These are phyloP conservation scores for Zoroaster sp. DNA, from an alignment of 53 echinoderm and acorn worm species.

Conservation along the genomic window DNA sequence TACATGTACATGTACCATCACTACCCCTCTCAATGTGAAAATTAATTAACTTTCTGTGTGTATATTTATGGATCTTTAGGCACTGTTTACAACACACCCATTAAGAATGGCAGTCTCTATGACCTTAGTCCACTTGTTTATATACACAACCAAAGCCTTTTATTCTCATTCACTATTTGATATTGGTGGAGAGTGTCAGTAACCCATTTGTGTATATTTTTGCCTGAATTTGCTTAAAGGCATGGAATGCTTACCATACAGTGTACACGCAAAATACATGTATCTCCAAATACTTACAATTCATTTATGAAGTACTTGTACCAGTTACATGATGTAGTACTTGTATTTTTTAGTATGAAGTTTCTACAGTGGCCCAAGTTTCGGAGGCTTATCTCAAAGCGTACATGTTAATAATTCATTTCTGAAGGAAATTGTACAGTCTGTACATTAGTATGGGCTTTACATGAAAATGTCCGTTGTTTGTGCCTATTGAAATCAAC, in stretches of 20 bases:
- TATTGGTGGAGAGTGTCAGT: background rate
- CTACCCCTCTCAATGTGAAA: background rate
- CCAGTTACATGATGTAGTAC: too few relatives aligned
- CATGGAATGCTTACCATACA: background rate
- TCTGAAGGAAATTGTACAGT: too few relatives aligned
- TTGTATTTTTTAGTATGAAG: too few relatives aligned
- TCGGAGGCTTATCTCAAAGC: too few relatives aligned
- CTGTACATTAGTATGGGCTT: too few relatives aligned
- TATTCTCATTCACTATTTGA: background rate
- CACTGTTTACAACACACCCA: background rate
- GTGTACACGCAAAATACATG: slow-evolving; percentile 7
- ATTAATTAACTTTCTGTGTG: slow-evolving; percentile 24
- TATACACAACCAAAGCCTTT: slow-evolving; percentile 34
- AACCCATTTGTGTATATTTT: slow-evolving; percentile 37
- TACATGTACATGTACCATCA: too few relatives aligned
- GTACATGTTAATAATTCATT: too few relatives aligned
- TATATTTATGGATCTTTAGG: background rate
- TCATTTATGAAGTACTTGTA: background rate
- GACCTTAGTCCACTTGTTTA: background rate
- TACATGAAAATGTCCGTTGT: too few relatives aligned
- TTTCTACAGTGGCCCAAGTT: too few relatives aligned
- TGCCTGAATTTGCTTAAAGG: slow-evolving; percentile 1
- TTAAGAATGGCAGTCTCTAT: background rate
- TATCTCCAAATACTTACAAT: background rate
- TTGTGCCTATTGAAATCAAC: too few relatives aligned